Evolutionary conservation across 1,140 invertebrate species (phyloP).

Genomic region (Drosophila mayri): DNA sequence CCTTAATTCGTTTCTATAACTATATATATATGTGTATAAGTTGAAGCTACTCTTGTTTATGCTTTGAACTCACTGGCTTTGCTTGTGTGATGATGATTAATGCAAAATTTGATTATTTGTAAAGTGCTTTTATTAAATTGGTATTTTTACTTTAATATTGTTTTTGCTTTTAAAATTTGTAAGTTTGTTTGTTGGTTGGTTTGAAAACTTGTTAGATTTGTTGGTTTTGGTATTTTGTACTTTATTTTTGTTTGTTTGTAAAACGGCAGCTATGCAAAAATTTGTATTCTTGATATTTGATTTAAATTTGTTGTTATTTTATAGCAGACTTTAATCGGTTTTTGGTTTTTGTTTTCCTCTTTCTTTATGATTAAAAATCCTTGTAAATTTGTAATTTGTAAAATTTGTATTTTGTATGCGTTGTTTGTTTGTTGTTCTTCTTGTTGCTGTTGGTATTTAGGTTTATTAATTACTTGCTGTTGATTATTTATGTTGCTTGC

Average conservation of each 20-base stretch:
- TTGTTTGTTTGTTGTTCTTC: conserved; percentile 56
- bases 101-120: conserved; percentile 56
- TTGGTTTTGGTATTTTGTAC: conserved; percentile 49
- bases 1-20: conserved; percentile 24
- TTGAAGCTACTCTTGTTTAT: conserved; percentile 58
- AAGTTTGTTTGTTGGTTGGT: conserved; percentile 44
- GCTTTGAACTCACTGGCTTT: conserved; percentile 78
- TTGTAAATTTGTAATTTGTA: conserved; percentile 80
- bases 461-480: conserved; percentile 43
- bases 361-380: conserved; percentile 44
- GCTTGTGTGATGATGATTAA: conserved; percentile 27
- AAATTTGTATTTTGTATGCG: conserved; percentile 81
- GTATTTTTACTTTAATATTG: conserved; percentile 37
- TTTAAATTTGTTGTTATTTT: conserved; percentile 28
- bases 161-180: conserved; percentile 61
- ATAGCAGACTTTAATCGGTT: conserved; percentile 39
- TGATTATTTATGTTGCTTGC: conserved; percentile 56
- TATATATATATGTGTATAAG: conserved; percentile 20
- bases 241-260: conserved; percentile 60
- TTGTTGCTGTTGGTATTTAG: conserved; percentile 54
- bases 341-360: conserved; percentile 17
- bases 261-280: conserved; percentile 78
- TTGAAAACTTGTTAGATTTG: conserved; percentile 59
- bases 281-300: conserved; percentile 44
- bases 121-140: conserved; percentile 75